Conservation (phyloP, 2,888 invertebrate genomes). For the Lydus trimaculatus region DNA sequence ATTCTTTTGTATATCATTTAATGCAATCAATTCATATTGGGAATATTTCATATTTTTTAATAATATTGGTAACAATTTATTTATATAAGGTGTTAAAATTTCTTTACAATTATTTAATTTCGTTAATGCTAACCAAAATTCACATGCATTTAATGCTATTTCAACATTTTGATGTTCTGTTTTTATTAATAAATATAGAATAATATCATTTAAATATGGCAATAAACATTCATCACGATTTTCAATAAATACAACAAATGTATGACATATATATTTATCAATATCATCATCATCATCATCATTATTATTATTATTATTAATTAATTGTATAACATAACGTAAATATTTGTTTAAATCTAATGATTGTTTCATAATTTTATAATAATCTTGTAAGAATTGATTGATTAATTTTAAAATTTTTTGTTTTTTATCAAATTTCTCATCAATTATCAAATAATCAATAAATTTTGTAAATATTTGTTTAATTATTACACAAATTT, state of each 20-base stretch:
- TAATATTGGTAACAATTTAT: constrained; percentile 87
- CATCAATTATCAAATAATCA: constrained; percentile 45
- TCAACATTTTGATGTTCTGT: constrained; percentile 92
- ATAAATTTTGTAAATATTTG: constrained; percentile 53
- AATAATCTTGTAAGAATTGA: constrained; percentile 56
- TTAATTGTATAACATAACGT: constrained; percentile 88
- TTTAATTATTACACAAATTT: constrained; percentile 47
- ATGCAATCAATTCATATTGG: constrained; percentile 90
- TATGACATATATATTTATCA: constrained; percentile 96
- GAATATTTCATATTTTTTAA: constrained; percentile 98
- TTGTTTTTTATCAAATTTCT: constrained; percentile 46
- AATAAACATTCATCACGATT: constrained; percentile 86
- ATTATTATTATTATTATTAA: constrained; percentile 87
- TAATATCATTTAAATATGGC: constrained; percentile 96
- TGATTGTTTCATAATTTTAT: constrained; percentile 50
- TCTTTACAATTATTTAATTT: constrained; percentile 94
- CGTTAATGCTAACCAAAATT: constrained; percentile 97
- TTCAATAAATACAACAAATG: constrained; percentile 94
- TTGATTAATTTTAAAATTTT: constrained; percentile 53
- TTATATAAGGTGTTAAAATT: constrained; percentile 84
- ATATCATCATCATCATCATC: constrained; percentile 90
- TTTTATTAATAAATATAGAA: constrained; percentile 95
- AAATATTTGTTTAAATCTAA: constrained; percentile 63
- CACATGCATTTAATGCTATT: constrained; percentile 97
- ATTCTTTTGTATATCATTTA: constrained; percentile 94